phyloP scores from a whole-genome alignment of 2,888 invertebrate species.

The Alcis repandata region DNA sequence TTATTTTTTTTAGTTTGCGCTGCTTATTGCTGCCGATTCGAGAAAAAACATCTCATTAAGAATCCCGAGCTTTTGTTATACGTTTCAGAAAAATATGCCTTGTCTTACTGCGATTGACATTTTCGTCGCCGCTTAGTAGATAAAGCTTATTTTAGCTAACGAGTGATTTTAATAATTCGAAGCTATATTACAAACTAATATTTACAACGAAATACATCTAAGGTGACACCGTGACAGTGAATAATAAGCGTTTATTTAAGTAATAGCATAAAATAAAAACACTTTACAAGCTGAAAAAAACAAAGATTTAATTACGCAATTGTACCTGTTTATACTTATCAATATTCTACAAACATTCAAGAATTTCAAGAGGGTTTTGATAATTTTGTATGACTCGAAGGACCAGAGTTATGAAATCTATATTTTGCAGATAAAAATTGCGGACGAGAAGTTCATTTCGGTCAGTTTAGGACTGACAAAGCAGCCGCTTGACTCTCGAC shows the following conservation, averaged over 20 bases:
- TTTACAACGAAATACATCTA: constrained; percentile 17
- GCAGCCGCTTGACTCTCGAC: background rate
- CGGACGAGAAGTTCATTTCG: background rate
- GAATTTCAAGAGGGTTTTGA: background rate
- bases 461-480: background rate
- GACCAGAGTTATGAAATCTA: background rate
- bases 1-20: too few relatives aligned
- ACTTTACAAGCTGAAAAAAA: constrained; percentile 29
- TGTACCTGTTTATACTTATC: constrained; percentile 16
- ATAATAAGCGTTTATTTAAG: constrained; percentile 50
- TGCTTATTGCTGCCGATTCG: background rate
- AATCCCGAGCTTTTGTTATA: too few relatives aligned
- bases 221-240: constrained; percentile 40
- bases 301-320: constrained; percentile 7
- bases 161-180: background rate
- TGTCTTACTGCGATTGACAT: background rate
- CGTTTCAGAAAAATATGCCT: background rate
- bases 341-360: background rate
- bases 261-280: constrained; percentile 37
- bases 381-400: background rate
- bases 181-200: background rate
- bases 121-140: background rate
- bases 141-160: background rate
- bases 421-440: background rate
- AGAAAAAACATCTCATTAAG: background rate